A percentile compares a stretch with the other conserved stretches of the same genome.
These are phyloP conservation scores for Borostomias antarcticus DNA, from an alignment of 2,797 vertebrate species.

Conservation along the genomic window DNA sequence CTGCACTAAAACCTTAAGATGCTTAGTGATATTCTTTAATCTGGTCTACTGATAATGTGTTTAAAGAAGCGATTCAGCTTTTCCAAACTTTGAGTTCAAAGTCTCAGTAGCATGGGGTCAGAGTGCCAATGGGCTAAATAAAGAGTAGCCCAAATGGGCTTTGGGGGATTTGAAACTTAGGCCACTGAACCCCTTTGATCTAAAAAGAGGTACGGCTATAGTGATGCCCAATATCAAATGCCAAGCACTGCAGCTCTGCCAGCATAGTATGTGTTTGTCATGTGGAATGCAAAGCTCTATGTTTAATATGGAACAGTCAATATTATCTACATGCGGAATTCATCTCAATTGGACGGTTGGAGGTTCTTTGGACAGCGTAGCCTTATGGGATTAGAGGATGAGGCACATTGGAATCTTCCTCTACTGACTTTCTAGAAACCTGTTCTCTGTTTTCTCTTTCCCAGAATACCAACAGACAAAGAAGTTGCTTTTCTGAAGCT, in stretches of 20 bases:
- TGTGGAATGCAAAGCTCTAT: constrained; percentile 36
- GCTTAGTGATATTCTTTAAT: constrained; percentile 84
- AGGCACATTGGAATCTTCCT: background rate
- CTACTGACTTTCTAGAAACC: constrained; percentile 4
- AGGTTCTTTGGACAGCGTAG: constrained; percentile 21
- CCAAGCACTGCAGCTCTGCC: constrained; percentile 49
- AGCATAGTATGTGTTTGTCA: constrained; percentile 46
- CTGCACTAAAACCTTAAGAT: constrained; percentile 82
- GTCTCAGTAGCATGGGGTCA: constrained; percentile 81
- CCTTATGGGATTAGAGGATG: constrained; percentile 20
- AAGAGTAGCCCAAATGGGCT: constrained; percentile 82
- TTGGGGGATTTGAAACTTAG: constrained; percentile 80
- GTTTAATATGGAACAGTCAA: constrained; percentile 33
- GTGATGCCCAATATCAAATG: constrained; percentile 74
- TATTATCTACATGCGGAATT: constrained; percentile 42
- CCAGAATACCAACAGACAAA: background rate
- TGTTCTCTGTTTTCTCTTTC: background rate
- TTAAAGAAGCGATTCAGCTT: constrained; percentile 85
- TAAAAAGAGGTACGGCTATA: constrained; percentile 70
- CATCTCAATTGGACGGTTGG: constrained; percentile 21
- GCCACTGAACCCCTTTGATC: constrained; percentile 79
- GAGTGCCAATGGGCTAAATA: constrained; percentile 84
- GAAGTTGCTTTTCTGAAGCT: background rate
- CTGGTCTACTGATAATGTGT: constrained; percentile 82
- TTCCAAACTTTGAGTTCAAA: constrained; percentile 83